Evolutionary conservation across 2,113 vertebrate genomes (phyloP).

Genomic region (Heptranchias perlo): DNA sequence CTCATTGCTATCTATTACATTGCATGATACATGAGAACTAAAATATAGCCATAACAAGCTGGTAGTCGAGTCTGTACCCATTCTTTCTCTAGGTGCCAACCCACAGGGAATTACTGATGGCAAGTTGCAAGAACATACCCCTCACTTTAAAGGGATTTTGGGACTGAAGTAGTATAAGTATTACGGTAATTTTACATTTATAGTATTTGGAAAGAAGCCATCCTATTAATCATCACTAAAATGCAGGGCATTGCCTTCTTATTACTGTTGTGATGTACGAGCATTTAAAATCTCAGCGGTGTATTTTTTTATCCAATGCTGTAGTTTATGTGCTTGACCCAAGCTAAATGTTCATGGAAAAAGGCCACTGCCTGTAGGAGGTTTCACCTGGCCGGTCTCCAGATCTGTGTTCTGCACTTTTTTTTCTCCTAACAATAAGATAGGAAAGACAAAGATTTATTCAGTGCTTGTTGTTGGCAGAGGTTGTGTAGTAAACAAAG

Average conservation of each 20-base stretch:
- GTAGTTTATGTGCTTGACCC: not conserved
- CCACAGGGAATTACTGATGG: not conserved
- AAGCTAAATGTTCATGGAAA: not conserved
- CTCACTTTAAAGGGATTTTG: not conserved
- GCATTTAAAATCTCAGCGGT: not conserved
- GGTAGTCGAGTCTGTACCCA: not conserved
- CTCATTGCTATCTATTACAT: not conserved
- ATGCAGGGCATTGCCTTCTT: conserved; percentile 17
- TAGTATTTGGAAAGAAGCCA: not conserved
- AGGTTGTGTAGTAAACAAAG: not conserved
- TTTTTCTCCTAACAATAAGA: not conserved
- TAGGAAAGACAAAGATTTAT: not conserved
- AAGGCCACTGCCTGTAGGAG: not conserved
- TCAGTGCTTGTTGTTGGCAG: not conserved
- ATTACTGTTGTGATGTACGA: conserved; percentile 18
- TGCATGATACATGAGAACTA: not conserved
- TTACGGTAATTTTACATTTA: conserved; percentile 29
- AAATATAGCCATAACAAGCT: not conserved
- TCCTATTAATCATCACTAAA: conserved; percentile 6
- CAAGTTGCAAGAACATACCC: not conserved
- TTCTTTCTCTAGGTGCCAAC: not conserved
- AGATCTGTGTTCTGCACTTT: not conserved
- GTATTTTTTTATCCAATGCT: not conserved
- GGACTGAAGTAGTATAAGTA: conserved; percentile 10
- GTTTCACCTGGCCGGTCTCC: not conserved